Conservation (phyloP, 2,888 invertebrate species). For the Eupithecia exiguata region DNA sequence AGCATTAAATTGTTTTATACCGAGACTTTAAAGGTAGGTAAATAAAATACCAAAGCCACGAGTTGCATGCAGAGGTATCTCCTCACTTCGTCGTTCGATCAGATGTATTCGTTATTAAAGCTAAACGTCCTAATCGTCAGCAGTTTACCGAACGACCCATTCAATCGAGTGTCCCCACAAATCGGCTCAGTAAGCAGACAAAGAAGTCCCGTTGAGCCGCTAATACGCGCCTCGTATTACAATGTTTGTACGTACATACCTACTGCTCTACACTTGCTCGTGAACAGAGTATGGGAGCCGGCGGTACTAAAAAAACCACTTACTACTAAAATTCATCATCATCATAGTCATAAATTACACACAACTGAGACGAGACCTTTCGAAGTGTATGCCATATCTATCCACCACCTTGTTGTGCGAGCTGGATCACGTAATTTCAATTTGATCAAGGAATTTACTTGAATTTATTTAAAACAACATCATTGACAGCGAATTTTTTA, state of each 20-base stretch:
- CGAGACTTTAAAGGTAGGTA: background rate
- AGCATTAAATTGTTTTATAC: background rate
- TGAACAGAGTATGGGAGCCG: background rate
- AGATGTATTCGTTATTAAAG: background rate
- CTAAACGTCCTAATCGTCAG: background rate
- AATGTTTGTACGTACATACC: background rate
- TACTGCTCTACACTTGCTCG: background rate
- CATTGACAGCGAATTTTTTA: background rate
- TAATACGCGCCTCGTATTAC: background rate
- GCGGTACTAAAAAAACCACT: background rate
- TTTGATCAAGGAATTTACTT: background rate
- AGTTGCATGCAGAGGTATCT: background rate
- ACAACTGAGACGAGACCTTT: background rate
- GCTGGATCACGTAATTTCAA: background rate
- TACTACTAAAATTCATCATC: background rate
- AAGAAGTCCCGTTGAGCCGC: background rate
- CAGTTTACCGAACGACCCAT: background rate
- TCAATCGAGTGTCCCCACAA: background rate
- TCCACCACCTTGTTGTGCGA: background rate
- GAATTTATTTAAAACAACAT: background rate
- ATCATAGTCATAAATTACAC: background rate
- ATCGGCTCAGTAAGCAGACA: constrained; percentile 1
- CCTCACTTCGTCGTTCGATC: background rate
- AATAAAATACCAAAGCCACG: background rate
- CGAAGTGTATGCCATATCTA: background rate